Conservation (phyloP, 53 echinoderm and acorn worm genomes). For the Luidia sarsii region DNA sequence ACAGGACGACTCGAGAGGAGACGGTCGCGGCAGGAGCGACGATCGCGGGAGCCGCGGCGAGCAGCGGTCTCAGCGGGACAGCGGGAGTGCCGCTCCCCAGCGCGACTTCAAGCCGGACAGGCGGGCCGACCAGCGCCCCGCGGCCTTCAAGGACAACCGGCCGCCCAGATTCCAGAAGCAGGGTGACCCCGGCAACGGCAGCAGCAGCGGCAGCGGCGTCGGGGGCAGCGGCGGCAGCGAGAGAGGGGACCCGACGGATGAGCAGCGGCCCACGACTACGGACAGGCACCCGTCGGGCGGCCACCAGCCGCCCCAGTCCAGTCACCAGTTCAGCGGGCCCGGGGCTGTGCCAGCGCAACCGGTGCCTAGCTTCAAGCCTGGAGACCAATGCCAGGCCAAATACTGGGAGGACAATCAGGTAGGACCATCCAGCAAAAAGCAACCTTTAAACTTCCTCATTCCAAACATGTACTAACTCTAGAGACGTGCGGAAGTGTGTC, state of each 20-base stretch:
- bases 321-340: no score
- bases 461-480: no score
- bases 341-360: not conserved
- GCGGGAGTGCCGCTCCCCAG: not conserved
- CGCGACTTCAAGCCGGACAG: conserved; percentile 10
- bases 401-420: conserved; percentile 97
- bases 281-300: not conserved
- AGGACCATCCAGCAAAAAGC: no score
- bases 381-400: conserved; percentile 87
- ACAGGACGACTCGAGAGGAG: conserved; percentile 6
- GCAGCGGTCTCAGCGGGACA: not conserved
- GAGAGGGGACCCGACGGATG: no score
- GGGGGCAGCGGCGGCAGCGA: no score
- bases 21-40: not conserved
- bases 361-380: conserved; percentile 63
- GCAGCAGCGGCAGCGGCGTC: not conserved
- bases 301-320: not conserved
- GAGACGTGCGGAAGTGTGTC: no score
- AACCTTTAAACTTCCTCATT: no score
- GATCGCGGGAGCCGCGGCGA: not conserved
- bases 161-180: conserved; percentile 72
- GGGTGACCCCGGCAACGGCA: not conserved
- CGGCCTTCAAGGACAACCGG: conserved; percentile 13
- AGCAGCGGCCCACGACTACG: no score
- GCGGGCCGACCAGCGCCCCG: no score